Base-by-base conservation (phyloP, 1,140 invertebrate species). In the Zaprionus davidi region DNA sequence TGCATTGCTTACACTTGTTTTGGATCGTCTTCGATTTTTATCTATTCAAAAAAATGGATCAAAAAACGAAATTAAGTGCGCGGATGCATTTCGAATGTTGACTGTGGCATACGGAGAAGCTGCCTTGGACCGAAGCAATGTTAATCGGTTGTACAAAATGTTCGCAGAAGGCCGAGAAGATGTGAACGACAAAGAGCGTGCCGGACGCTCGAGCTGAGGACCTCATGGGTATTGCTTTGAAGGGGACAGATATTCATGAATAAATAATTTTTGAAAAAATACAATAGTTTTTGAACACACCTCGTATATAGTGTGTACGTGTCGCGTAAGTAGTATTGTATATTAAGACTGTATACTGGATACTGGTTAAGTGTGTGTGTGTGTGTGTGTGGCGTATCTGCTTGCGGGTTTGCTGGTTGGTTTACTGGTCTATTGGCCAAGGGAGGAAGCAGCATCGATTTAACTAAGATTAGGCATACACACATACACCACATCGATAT, bases 51-150 rank as follows among this genome's bases (percentile, higher is more conserved):
- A 71, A 71, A 66, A 46, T 64, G 53, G 59, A 72, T 49, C 60
- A 66, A 66, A 72, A 72, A 72, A 72, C 41, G 24, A 57, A 41
- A 26, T 73, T 46, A 73, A 73, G 28, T 70, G 67, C 58, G 17
- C 53, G 1, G 46, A 70, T 20, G 57, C 56, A 70, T 36, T 58
- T 20, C 12, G 20, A 70, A 58, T 70, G 57, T 70, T 70, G 57
- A 62, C 20, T 51, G 66, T 62, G 34, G 17, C 57, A 70, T 70
- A 44, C 20, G 56, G 66, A 22, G 36, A 57, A 55, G 44, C 49
- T 55, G 11, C 26, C 15, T 66, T 56, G 53, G 44, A 28, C 20
- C 11, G 17, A 66, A 57, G 49, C 41, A 34, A 38, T 31, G 68
- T 63, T 71, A 56, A 71, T 62, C 22, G 44, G 56, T 46, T 58